Evolutionary conservation across 2,888 invertebrate species (phyloP), one percentile per base, ranked within the genome.

Genomic region (Dorcus parallelipipedus): DNA sequence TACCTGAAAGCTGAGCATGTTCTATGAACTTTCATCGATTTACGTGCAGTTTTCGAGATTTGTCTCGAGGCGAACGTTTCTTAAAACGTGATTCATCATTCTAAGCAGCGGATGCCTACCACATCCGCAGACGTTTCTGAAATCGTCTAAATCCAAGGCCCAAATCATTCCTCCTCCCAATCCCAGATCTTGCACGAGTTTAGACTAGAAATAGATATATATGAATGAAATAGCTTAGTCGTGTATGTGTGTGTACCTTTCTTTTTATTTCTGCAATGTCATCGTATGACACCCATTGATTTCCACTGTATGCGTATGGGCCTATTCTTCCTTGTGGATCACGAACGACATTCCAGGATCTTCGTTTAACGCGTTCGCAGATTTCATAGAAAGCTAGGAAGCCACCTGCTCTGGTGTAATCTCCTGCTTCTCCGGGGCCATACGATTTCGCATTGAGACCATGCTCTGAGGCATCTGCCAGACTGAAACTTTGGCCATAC

Each of bases 221-320:
- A 38, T 9, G 26, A 14, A 48, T 41, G 9, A 26, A 38, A 3
- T 5, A 33, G 6, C 6, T 33, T 33, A 33, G 26, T 33, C 7
- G 3, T 33, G 6, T 26, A 26, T 26, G 26, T 26, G 6, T 6
- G 6, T 26, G 26, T 68, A 76, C 82, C 67, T 88, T 87, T 52
- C 84, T 78, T 54, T 83, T 81, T 45, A 88, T 83, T 57, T 89
- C 88, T 3, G 78, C 77, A 1, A 85, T 83, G 64, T 89, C 88
- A 69, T 92, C 86, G 72, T 90, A 92, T 0, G 90, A 87, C 0
- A 89, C 88, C 92, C 92, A 93, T 72, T 92, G 91, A 58, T 84
- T 84, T 1, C 84, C 87, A 41, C 80, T 82, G 60, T 86, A 84
- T 0, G 89, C 87, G 73, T 86, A 91, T 0, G 92, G 90, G 1